Percentiles rank a stretch among this genome's conserved stretches.
phyloP scores from a whole-genome alignment of 1,140 invertebrate species.

The Drosophila mojavensis region DNA sequence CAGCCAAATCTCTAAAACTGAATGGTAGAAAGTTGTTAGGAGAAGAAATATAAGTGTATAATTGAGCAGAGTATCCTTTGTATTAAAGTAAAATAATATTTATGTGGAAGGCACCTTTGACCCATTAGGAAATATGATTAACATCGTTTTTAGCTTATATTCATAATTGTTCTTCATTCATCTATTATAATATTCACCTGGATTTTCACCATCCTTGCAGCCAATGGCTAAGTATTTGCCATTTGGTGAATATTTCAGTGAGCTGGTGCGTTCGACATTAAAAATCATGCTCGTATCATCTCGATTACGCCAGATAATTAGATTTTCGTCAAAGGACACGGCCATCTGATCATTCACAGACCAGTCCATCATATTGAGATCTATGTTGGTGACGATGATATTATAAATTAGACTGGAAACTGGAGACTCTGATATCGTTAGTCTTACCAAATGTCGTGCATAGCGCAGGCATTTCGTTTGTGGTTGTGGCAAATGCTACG shows the following conservation, averaged over 20 bases:
- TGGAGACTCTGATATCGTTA: too few species aligned
- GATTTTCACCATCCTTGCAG: conserved; percentile 56
- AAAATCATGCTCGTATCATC: conserved; percentile 71
- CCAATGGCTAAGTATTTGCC: conserved; percentile 70
- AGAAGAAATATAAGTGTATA: too few species aligned
- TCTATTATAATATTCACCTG: conserved; percentile 34
- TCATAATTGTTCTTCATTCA: too few species aligned
- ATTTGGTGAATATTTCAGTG: conserved; percentile 66
- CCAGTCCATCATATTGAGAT: conserved; percentile 77
- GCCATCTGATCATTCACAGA: conserved; percentile 69
- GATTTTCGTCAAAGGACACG: conserved; percentile 62
- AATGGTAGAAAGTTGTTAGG: background rate
- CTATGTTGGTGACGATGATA: conserved; percentile 5
- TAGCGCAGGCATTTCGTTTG: conserved; percentile 69
- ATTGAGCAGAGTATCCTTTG: too few species aligned
- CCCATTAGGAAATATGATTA: too few species aligned
- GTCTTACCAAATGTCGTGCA: conserved; percentile 28
- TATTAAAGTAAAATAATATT: too few species aligned
- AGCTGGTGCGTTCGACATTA: conserved; percentile 54
- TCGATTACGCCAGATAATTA: conserved; percentile 70
- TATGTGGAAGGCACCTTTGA: too few species aligned
- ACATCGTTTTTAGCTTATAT: too few species aligned
- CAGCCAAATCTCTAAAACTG: conserved; percentile 72
- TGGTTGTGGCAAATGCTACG: conserved; percentile 60
- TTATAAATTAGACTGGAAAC: background rate